phyloP scores from a whole-genome alignment of 1,140 invertebrate genomes.

The Eciton burchellii region DNA sequence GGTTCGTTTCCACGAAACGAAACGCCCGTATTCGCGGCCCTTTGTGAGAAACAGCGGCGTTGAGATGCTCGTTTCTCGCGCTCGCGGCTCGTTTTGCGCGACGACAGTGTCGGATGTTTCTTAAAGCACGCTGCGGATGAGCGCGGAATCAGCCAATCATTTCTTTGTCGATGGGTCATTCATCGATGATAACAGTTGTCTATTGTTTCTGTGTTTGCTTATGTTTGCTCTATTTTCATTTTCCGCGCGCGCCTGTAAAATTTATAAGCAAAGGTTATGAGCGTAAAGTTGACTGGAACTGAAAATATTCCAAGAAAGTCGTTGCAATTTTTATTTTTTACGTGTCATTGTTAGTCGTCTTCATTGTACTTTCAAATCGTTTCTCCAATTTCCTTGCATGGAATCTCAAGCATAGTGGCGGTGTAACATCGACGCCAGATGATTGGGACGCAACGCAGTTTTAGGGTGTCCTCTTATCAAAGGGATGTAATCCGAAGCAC shows the following conservation, averaged over 20 bases:
- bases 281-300: too few relatives aligned
- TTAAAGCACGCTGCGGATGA: not conserved
- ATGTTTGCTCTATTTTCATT: too few relatives aligned
- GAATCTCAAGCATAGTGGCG: constrained; percentile 36
- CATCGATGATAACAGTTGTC: not conserved
- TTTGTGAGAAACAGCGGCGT: constrained; percentile 58
- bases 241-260: too few relatives aligned
- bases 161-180: not conserved
- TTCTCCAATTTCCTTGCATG: constrained; percentile 35
- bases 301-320: too few relatives aligned
- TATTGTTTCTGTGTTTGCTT: too few relatives aligned
- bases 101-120: constrained; percentile 5
- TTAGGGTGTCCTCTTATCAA: constrained; percentile 78
- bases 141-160: not conserved
- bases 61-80: constrained; percentile 46
- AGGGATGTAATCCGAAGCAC: constrained; percentile 77
- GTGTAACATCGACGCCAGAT: constrained; percentile 11
- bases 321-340: too few relatives aligned
- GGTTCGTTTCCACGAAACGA: constrained; percentile 49
- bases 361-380: constrained; percentile 5
- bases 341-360: too few relatives aligned
- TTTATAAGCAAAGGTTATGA: too few relatives aligned
- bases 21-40: constrained; percentile 35
- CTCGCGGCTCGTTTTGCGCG: not conserved
- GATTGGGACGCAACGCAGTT: constrained; percentile 75